These are phyloP conservation scores for Tachina lurida DNA, from an alignment of 2,888 invertebrate genomes.

Conservation along the genomic window DNA sequence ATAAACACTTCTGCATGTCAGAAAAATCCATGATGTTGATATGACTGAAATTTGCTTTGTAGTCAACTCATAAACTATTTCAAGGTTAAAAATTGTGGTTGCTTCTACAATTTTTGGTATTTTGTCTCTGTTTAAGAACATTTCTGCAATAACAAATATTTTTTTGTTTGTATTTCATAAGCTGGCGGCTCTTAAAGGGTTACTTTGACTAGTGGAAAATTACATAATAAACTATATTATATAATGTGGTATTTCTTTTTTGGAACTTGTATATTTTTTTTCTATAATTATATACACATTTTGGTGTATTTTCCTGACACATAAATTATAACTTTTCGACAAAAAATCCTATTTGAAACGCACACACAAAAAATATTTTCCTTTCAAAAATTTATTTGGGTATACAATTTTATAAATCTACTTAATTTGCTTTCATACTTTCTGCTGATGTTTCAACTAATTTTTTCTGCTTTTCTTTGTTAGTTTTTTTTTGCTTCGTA, in stretches of 20 bases:
- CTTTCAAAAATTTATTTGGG: conserved; percentile 29
- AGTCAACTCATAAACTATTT: no score
- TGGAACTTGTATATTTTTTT: not conserved
- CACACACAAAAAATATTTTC: not conserved
- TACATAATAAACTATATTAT: conserved; percentile 28
- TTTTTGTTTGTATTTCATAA: not conserved
- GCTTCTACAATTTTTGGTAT: no score
- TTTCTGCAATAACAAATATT: no score
- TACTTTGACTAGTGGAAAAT: not conserved
- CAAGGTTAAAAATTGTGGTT: no score
- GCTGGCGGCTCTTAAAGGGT: not conserved
- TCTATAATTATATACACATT: conserved; percentile 32
- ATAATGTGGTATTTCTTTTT: not conserved
- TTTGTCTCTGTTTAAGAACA: no score
- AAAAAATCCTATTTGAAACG: conserved; percentile 18
- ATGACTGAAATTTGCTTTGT: no score
- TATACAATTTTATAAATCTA: conserved; percentile 31
- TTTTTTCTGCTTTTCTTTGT: conserved; percentile 14
- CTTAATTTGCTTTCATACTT: conserved; percentile 44
- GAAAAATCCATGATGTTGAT: no score
- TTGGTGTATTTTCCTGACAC: conserved; percentile 36
- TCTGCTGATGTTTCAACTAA: conserved; percentile 33
- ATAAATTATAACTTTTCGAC: conserved; percentile 51
- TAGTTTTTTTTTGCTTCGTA: not conserved
- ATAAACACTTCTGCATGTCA: no score